These are phyloP conservation scores for Pachypanchax playfairii DNA, from an alignment of 2,113 vertebrate species.

Conservation along the genomic window DNA sequence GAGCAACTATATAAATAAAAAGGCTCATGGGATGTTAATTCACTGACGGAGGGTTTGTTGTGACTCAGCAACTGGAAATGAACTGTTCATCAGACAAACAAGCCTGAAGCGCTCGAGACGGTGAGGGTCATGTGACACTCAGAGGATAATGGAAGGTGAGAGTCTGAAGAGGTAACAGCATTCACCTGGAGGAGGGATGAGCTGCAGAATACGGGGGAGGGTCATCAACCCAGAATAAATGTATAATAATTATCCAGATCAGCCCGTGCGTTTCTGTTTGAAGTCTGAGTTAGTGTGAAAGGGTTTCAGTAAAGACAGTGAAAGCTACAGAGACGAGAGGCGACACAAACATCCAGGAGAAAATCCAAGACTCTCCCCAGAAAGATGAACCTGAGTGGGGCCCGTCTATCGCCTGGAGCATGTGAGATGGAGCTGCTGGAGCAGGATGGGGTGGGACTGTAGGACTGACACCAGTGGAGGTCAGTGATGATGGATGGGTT, in stretches of 20 bases:
- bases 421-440: neutral
- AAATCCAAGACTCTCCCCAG: slow-evolving; percentile 18
- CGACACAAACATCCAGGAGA: neutral
- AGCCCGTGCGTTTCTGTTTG: slow-evolving; percentile 2
- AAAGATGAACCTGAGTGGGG: neutral
- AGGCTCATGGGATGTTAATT: slow-evolving; percentile 11
- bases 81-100: slow-evolving; percentile 40
- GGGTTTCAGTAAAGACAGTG: neutral
- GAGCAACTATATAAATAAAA: slow-evolving; percentile 32
- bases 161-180: slow-evolving; percentile 8
- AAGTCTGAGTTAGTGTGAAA: neutral
- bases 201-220: slow-evolving; percentile 5
- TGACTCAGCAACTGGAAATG: slow-evolving; percentile 49
- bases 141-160: slow-evolving; percentile 43
- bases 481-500: slow-evolving; percentile 21
- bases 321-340: too few species aligned
- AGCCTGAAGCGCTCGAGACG: slow-evolving; percentile 23
- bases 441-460: slow-evolving; percentile 15
- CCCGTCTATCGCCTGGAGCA: neutral
- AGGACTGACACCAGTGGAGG: slow-evolving; percentile 21
- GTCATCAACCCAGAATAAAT: slow-evolving; percentile 21
- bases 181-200: slow-evolving; percentile 17
- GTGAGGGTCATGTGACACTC: slow-evolving; percentile 30
- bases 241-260: slow-evolving; percentile 22
- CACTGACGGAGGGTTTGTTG: slow-evolving; percentile 34